Conservation (phyloP, 1,140 invertebrate genomes). For the Drosophila simulans region DNA sequence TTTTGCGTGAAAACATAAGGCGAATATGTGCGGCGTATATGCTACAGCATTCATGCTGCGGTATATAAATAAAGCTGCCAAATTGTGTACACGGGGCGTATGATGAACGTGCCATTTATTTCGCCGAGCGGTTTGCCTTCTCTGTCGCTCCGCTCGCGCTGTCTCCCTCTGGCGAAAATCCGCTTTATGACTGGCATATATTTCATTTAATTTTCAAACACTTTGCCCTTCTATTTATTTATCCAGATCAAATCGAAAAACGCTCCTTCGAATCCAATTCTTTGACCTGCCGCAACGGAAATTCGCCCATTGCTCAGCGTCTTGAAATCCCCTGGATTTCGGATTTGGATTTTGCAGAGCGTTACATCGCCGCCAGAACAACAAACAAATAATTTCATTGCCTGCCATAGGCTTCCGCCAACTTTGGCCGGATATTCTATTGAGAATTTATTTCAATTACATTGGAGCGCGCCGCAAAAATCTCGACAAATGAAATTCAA, state of each 20-base stretch:
- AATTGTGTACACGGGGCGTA: constrained; percentile 76
- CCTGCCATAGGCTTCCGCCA: constrained; percentile 71
- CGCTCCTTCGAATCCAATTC: constrained; percentile 14
- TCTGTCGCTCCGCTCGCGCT: neutral
- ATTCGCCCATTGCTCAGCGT: constrained; percentile 25
- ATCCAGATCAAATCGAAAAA: constrained; percentile 23
- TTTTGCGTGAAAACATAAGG: constrained; percentile 70
- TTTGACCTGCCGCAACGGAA: constrained; percentile 76
- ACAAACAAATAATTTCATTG: constrained; percentile 59
- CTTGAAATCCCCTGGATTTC: constrained; percentile 1
- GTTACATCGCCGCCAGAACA: constrained; percentile 30
- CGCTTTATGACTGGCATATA: constrained; percentile 63
- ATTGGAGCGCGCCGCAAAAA: constrained; percentile 56
- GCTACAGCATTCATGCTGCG: constrained; percentile 22
- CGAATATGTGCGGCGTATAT: constrained; percentile 31
- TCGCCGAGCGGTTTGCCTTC: constrained; percentile 41
- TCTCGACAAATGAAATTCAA: constrained; percentile 69
- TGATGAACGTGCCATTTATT: constrained; percentile 82
- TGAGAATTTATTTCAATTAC: constrained; percentile 82
- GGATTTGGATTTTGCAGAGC: constrained; percentile 3
- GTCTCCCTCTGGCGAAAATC: constrained; percentile 40
- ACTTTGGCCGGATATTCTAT: constrained; percentile 73
- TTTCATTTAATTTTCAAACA: constrained; percentile 68
- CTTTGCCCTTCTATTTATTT: constrained; percentile 53
- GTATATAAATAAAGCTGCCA: constrained; percentile 79